Percentiles rank a stretch among this genome's conserved stretches.
Conservation (phyloP, 2,888 invertebrate species). For the Eupsilia transversa region DNA sequence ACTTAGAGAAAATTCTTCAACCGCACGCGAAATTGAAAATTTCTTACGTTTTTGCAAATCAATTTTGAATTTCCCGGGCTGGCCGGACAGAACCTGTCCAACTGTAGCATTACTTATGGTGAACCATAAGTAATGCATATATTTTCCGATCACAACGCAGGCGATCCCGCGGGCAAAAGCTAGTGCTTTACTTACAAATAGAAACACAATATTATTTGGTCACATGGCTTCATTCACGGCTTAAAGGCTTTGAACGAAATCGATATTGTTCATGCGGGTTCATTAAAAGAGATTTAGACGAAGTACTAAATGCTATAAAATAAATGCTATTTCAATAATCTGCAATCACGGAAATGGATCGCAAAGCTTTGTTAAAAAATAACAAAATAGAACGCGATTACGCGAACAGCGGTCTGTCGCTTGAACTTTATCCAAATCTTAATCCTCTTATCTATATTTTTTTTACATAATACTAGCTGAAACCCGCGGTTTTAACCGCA, state of each 20-base stretch:
- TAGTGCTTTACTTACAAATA: not conserved
- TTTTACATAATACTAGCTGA: too few relatives aligned
- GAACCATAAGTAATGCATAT: too few relatives aligned
- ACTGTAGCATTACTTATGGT: too few relatives aligned
- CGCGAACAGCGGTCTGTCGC: not conserved
- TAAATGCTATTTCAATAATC: constrained; percentile 4
- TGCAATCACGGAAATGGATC: constrained; percentile 12
- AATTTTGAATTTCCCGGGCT: too few relatives aligned
- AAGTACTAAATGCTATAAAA: not conserved
- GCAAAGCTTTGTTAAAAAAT: constrained; percentile 2
- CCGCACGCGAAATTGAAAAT: too few relatives aligned
- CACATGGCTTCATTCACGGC: not conserved
- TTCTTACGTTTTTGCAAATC: too few relatives aligned
- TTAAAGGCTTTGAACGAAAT: constrained; percentile 6
- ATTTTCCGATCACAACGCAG: too few relatives aligned
- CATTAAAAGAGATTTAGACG: constrained; percentile 6
- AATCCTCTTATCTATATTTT: too few relatives aligned
- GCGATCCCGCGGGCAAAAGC: too few relatives aligned
- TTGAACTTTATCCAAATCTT: not conserved
- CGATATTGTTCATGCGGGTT: not conserved
- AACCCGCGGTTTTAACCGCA: too few relatives aligned
- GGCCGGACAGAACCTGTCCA: too few relatives aligned
- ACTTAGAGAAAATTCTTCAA: too few relatives aligned
- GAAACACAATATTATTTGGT: constrained; percentile 1
- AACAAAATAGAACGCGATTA: constrained; percentile 2